Evolutionary conservation across 2,888 invertebrate species (phyloP).

Genomic region (Sisyra nigra): DNA sequence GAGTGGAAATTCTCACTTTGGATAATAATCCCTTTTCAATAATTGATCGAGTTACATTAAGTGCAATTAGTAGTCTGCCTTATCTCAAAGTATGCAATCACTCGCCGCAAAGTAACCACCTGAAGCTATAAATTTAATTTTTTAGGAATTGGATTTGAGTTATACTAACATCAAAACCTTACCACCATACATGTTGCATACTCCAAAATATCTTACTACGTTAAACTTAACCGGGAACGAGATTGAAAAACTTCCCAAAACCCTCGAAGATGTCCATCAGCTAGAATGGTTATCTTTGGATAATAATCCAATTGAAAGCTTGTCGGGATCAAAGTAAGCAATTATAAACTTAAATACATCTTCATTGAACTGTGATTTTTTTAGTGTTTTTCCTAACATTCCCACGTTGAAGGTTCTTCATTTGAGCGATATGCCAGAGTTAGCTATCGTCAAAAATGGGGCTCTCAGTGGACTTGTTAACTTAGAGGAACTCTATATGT

Average conservation of each 20-base stretch:
- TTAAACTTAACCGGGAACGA: slow-evolving; percentile 52
- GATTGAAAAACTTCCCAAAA: slow-evolving; percentile 35
- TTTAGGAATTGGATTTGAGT: slow-evolving; percentile 49
- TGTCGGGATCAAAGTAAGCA: slow-evolving; percentile 16
- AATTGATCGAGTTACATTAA: slow-evolving; percentile 42
- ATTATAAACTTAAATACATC: slow-evolving; percentile 10
- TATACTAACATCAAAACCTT: slow-evolving; percentile 43
- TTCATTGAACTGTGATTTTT: slow-evolving; percentile 13
- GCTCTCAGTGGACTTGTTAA: slow-evolving; percentile 38
- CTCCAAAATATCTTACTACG: slow-evolving; percentile 42
- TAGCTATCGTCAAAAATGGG: slow-evolving; percentile 36
- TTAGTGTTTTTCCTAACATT: slow-evolving; percentile 48
- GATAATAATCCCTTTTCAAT: slow-evolving; percentile 56
- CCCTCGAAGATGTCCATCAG: slow-evolving; percentile 39
- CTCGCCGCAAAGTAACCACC: background rate
- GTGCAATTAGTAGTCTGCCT: slow-evolving; percentile 47
- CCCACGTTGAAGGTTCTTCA: slow-evolving; percentile 44
- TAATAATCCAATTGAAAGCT: slow-evolving; percentile 44
- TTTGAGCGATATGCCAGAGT: slow-evolving; percentile 46
- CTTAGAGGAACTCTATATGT: slow-evolving; percentile 40
- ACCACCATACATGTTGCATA: slow-evolving; percentile 49
- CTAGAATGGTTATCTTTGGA: slow-evolving; percentile 46
- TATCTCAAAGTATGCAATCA: slow-evolving; percentile 39
- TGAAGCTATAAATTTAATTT: slow-evolving; percentile 8
- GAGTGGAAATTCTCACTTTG: slow-evolving; percentile 48